These are phyloP conservation scores for Asteroscopus sphinx DNA, from an alignment of 2,888 invertebrate genomes.

Conservation along the genomic window DNA sequence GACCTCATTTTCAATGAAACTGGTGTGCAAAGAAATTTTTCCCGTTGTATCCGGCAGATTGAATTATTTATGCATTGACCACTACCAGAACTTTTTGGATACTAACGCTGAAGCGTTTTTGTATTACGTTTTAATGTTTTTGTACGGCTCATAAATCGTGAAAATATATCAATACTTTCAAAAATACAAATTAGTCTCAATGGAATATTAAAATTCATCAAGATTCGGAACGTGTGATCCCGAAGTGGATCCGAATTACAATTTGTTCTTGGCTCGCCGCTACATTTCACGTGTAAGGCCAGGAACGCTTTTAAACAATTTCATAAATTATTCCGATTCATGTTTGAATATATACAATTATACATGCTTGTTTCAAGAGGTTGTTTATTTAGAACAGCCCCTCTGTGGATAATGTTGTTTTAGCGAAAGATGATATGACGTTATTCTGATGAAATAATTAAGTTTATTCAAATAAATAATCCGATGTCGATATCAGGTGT, in stretches of 20 bases:
- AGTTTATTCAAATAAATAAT: slow-evolving; percentile 36
- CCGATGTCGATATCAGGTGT: slow-evolving; percentile 14
- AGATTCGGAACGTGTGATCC: slow-evolving; percentile 6
- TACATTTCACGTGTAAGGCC: slow-evolving; percentile 24
- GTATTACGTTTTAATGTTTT: slow-evolving; percentile 12
- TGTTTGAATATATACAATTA: slow-evolving; percentile 29
- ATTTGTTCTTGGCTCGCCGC: slow-evolving; percentile 14
- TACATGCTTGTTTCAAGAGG: slow-evolving; percentile 24
- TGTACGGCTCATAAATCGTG: slow-evolving; percentile 11
- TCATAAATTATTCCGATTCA: slow-evolving; percentile 21
- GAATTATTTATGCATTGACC: too few species aligned
- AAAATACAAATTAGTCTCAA: not conserved
- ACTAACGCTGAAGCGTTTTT: too few species aligned
- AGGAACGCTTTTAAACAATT: slow-evolving; percentile 4
- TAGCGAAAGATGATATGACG: slow-evolving; percentile 35
- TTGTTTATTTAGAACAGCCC: slow-evolving; percentile 32
- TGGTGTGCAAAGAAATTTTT: slow-evolving; percentile 42
- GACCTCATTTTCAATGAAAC: slow-evolving; percentile 49
- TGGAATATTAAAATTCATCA: slow-evolving; percentile 12
- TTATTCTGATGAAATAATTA: slow-evolving; percentile 42
- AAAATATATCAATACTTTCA: slow-evolving; percentile 25
- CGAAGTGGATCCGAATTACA: too few species aligned
- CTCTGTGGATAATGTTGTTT: slow-evolving; percentile 33
- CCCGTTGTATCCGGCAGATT: slow-evolving; percentile 24
- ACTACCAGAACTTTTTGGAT: too few species aligned